Evolutionary conservation across 2,888 invertebrate genomes (phyloP), one percentile per base, ranked within the genome.

Genomic region (Drosophila robusta): DNA sequence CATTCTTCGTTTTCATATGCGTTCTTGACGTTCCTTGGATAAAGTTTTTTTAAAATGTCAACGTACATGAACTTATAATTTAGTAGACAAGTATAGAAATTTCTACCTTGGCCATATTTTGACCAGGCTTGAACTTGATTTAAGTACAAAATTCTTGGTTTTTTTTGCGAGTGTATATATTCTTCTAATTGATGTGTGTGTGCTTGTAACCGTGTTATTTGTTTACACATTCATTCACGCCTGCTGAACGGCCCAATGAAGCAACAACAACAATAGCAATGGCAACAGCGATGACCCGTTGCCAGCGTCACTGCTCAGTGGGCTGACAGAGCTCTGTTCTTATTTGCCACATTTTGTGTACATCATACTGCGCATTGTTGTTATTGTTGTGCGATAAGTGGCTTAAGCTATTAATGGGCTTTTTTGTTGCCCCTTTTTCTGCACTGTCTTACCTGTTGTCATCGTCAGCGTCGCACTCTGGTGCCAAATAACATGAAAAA

Each of bases 391-490:
- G 72, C 78, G 83, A 87, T 86, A 86, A 86, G 85, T 89, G 88
- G 85, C 88, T 86, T 86, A 86, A 89, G 86, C 89, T 86, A 87
- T 89, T 89, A 86, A 85, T 89, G 85, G 80, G 72, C 80, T 77
- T 89, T 83, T 79, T 80, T 78, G 74, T 88, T 79, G 60, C 63
- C 73, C 61, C 61, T 67, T 75, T 86, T 72, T 60, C 7, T 42
- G 46, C 26, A 34, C 60, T 36, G 14, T 58, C 65, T 73, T 70
- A 70, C 78, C 80, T 58, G 58, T 76, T 70, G 78, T 74, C 58
- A 62, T 60, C 51, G 50, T 60, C 51, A 51, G 51, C 42, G 45
- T 34, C 39, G 83, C 73, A 82, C 81, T 70, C 86, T 82, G 81
- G 80, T 72, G 32, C 38, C 36, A 79, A 66, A 50, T 8, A 18